Evolutionary conservation across 2,888 invertebrate genomes (phyloP).

Genomic region (Hylaea fasciaria): DNA sequence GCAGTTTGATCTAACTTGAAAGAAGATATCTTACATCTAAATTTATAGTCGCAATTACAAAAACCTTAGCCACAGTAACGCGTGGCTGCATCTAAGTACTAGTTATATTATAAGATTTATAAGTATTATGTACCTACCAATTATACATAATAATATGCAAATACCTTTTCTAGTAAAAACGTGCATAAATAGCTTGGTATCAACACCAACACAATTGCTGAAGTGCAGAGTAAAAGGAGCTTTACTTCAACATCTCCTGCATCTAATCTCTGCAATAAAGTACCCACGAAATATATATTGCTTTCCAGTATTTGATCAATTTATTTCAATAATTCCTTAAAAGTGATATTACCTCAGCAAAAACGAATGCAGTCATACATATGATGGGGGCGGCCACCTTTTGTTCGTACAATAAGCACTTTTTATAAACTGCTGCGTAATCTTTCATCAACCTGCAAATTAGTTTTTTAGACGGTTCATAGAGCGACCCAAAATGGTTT

Average conservation of each 20-base stretch:
- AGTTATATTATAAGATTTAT: background rate
- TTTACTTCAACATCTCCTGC: constrained; percentile 35
- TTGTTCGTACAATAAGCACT: constrained; percentile 27
- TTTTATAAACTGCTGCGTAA: constrained; percentile 29
- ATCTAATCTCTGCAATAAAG: constrained; percentile 39
- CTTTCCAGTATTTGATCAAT: too few relatives aligned
- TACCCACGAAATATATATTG: background rate
- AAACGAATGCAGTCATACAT: constrained; percentile 32
- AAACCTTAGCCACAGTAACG: too few relatives aligned
- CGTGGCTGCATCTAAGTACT: background rate
- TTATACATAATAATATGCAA: too few relatives aligned
- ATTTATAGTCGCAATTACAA: too few relatives aligned
- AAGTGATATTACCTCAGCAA: constrained; percentile 22
- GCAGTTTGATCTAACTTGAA: too few relatives aligned
- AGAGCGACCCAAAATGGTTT: background rate
- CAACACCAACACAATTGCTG: constrained; percentile 19
- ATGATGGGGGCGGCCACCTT: constrained; percentile 23
- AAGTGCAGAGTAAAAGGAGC: constrained; percentile 24
- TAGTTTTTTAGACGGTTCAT: background rate
- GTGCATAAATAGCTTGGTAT: constrained; percentile 40
- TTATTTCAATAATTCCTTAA: too few relatives aligned
- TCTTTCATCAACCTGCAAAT: constrained; percentile 22
- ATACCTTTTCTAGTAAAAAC: constrained; percentile 38
- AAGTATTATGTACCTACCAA: too few relatives aligned
- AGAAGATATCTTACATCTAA: too few relatives aligned